Evolutionary conservation across 2,888 invertebrate genomes (phyloP), one percentile per base, ranked within the genome.

Genomic region (Ceriagrion tenellum): DNA sequence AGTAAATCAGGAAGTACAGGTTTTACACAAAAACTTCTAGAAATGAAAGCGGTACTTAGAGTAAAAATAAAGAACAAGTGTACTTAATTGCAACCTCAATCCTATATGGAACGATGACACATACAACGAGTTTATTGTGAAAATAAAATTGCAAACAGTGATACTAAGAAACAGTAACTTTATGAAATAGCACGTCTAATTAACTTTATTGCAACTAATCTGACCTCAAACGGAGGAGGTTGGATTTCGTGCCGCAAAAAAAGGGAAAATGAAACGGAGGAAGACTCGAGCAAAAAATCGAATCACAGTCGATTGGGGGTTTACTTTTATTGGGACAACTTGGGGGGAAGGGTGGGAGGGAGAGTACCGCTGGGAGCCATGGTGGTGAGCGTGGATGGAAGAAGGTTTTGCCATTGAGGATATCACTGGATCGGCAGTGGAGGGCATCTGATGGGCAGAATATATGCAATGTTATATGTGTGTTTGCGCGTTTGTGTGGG

Each of bases 391-490:
- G 81, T 81, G 12, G 69, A 20, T 26, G 69, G 18, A 20, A 69
- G 26, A 26, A 20, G 69, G 35, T 35, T 35, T 81, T 81, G 13
- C 35, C 81, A 18, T 81, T 35, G 59, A 18, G 16, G 35, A 81
- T 35, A 81, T 81, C 81, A 81, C 26, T 0, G 30, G 81, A 81
- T 81, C 35, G 35, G 81, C 35, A 18, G 69, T 13, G 81, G n/a
- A 81, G 81, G 81, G 81, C 81, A 81, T 81, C 81, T 81, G 81
- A 81, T 81, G 81, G 81, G 81, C 69, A 35, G 35, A 81, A 81
- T 81, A 13, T 35, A 81, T 81, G 81, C 81, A 81, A 30, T 30
- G 35, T 30, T 81, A 81, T 81, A 16, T 16, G 81, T 81, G 30
- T 26, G n/a, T 35, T 4, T 81, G 69, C 26, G 69, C 47, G 47